Conservation (phyloP, 2,888 invertebrate species). For the Villa cingulata region DNA sequence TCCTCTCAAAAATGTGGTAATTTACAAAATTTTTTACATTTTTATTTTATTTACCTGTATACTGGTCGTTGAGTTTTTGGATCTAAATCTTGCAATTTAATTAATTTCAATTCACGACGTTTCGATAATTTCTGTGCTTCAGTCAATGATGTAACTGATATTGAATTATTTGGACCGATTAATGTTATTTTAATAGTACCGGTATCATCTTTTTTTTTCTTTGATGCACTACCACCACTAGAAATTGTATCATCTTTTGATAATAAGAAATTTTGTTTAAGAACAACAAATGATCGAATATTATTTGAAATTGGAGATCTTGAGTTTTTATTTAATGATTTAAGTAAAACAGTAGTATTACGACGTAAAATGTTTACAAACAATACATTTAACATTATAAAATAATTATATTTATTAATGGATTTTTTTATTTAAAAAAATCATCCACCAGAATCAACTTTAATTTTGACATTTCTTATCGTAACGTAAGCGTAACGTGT, state of each 20-base stretch:
- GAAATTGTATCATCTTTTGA: not conserved
- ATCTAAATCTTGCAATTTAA: slow-evolving; percentile 53
- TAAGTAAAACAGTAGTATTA: too few species aligned
- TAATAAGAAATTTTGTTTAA: not conserved
- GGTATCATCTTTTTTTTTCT: slow-evolving; percentile 9
- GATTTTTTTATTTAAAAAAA: too few species aligned
- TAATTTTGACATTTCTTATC: too few species aligned
- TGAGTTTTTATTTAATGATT: too few species aligned
- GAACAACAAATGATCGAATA: not conserved
- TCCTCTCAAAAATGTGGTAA: not conserved
- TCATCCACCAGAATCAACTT: too few species aligned
- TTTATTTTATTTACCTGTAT: slow-evolving; percentile 40
- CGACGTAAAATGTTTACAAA: too few species aligned
- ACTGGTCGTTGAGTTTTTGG: slow-evolving; percentile 52
- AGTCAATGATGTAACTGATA: slow-evolving; percentile 48
- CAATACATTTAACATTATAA: too few species aligned
- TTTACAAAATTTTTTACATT: not conserved
- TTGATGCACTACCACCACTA: not conserved
- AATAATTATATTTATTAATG: too few species aligned
- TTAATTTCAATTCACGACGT: slow-evolving; percentile 52
- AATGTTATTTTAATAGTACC: slow-evolving; percentile 49
- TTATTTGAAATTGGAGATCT: too few species aligned
- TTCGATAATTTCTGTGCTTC: slow-evolving; percentile 56
- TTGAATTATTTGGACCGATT: slow-evolving; percentile 42
- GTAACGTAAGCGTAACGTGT: too few species aligned